These are phyloP conservation scores for Bursaphelenchus mucronatus DNA, from an alignment of 1,140 invertebrate genomes.

Conservation along the genomic window DNA sequence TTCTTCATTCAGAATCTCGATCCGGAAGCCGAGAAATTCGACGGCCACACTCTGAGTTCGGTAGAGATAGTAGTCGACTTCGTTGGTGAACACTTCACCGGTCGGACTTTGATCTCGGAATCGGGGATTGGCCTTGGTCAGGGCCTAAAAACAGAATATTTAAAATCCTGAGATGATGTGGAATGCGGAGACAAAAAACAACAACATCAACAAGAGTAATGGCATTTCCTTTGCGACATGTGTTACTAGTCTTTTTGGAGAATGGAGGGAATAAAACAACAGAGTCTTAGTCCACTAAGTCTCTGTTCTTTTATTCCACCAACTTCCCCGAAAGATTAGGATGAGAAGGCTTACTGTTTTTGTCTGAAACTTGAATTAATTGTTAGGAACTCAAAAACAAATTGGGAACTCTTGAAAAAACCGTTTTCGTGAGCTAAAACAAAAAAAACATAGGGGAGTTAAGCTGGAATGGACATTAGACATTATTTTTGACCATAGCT, in stretches of 20 bases:
- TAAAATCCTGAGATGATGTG: not conserved
- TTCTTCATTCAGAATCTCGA: slow-evolving; percentile 46
- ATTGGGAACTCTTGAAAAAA: too few species aligned
- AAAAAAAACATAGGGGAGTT: too few species aligned
- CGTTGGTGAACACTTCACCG: slow-evolving; percentile 53
- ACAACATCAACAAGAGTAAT: slow-evolving; percentile 1
- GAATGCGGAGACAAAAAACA: slow-evolving; percentile 10
- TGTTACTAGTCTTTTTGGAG: not conserved
- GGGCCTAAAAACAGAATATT: slow-evolving; percentile 29
- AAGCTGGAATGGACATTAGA: too few species aligned
- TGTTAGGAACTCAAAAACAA: slow-evolving; percentile 3
- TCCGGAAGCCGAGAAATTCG: slow-evolving; percentile 54
- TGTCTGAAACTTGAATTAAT: slow-evolving; percentile 14
- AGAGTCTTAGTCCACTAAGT: too few species aligned
- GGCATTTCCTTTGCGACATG: not conserved
- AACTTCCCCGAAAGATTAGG: not conserved
- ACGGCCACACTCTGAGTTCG: slow-evolving; percentile 55
- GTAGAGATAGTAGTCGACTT: slow-evolving; percentile 52
- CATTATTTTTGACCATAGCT: too few species aligned
- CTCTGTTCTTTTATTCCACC: too few species aligned
- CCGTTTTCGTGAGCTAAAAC: too few species aligned
- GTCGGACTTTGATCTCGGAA: slow-evolving; percentile 44
- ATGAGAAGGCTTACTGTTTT: slow-evolving; percentile 10
- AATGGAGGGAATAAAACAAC: too few species aligned
- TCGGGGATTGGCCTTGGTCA: slow-evolving; percentile 37